A percentile compares a stretch with the other conserved stretches of the same genome.
Evolutionary conservation across 2,888 invertebrate species (phyloP).

Genomic region (Magallana nippona): DNA sequence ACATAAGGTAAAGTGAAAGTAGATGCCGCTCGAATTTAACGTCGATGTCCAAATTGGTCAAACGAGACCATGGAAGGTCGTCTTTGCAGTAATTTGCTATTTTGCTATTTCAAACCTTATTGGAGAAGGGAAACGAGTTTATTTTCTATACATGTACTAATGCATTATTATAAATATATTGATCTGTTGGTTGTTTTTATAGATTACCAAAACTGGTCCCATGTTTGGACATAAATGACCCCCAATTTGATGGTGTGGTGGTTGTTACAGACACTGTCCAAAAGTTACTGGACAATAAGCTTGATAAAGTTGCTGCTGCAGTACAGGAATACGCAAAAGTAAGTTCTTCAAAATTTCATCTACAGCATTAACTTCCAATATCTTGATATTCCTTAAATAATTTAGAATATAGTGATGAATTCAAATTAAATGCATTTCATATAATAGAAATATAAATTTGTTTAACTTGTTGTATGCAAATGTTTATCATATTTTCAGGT

Average conservation of each 20-base stretch:
- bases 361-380: neutral
- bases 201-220: conserved; percentile 65
- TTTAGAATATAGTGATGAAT: neutral
- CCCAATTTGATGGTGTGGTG: conserved; percentile 79
- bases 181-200: conserved; percentile 30
- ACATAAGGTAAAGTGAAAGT: too few species aligned
- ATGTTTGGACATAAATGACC: conserved; percentile 67
- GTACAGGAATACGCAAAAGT: conserved; percentile 75
- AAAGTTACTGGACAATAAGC: conserved; percentile 69
- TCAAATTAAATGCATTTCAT: neutral
- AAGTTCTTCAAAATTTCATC: conserved; percentile 15
- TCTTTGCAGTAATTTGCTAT: too few species aligned
- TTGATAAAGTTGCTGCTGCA: neutral
- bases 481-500: conserved; percentile 70
- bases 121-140: too few species aligned
- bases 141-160: too few species aligned
- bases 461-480: conserved; percentile 12
- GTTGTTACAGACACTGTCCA: conserved; percentile 75
- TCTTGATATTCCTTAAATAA: neutral
- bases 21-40: too few species aligned
- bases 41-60: too few species aligned
- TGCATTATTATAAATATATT: neutral
- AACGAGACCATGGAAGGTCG: too few species aligned
- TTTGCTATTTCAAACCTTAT: too few species aligned
- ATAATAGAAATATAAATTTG: neutral